Evolutionary conservation across 2,113 vertebrate genomes (phyloP).

Genomic region (Himantopus leucocephalus): DNA sequence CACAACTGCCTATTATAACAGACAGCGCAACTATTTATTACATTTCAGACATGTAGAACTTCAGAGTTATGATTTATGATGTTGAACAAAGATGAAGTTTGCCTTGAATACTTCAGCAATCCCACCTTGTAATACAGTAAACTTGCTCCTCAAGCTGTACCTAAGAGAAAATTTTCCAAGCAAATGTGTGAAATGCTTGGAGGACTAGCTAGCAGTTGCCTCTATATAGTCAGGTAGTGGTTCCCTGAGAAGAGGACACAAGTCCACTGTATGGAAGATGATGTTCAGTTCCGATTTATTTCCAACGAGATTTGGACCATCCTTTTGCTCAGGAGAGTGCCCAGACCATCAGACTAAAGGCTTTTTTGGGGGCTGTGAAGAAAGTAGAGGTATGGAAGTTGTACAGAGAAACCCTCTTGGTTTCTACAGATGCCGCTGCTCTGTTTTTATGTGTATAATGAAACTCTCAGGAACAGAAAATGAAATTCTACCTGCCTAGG

Average conservation of each 20-base stretch:
- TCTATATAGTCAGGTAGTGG: neutral
- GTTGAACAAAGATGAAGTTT: neutral
- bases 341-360: neutral
- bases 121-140: neutral
- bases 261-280: neutral
- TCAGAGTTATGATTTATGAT: neutral
- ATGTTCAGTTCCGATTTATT: neutral
- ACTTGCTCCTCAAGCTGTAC: neutral
- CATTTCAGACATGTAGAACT: neutral
- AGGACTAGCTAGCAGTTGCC: neutral
- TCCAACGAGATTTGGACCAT: neutral
- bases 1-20: neutral
- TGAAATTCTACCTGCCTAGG: neutral
- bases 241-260: neutral
- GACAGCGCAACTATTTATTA: neutral
- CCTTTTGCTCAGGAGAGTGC: neutral
- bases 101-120: neutral
- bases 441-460: neutral
- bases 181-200: neutral
- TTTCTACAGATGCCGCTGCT: neutral
- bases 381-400: neutral
- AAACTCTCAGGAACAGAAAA: neutral
- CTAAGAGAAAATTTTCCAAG: neutral
- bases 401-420: neutral
- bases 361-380: fast-evolving